Evolutionary conservation across 1,140 invertebrate genomes (phyloP).

Genomic region (Zophobas morio): DNA sequence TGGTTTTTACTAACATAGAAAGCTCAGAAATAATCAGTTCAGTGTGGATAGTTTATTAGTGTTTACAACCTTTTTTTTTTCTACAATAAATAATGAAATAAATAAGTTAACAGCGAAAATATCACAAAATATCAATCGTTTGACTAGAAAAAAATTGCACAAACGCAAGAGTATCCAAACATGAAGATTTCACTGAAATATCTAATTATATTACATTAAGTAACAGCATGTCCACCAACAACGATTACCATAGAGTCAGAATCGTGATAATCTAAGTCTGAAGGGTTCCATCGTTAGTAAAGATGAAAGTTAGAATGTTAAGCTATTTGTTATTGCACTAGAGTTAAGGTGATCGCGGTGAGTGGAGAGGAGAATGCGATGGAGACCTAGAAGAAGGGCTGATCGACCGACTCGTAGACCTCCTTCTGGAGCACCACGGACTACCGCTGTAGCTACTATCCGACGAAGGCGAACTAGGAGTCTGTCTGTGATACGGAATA

Average conservation of each 20-base stretch:
- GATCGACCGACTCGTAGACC: slow-evolving; percentile 67
- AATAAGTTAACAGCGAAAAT: slow-evolving; percentile 45
- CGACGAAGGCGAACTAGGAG: slow-evolving; percentile 81
- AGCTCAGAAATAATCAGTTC: neutral
- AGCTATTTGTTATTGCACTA: slow-evolving; percentile 45
- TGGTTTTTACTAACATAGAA: no score
- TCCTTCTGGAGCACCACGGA: slow-evolving; percentile 70
- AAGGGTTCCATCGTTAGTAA: slow-evolving; percentile 31
- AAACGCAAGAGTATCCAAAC: neutral
- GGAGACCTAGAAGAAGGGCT: slow-evolving; percentile 63
- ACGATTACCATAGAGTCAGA: slow-evolving; percentile 6
- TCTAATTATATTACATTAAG: slow-evolving; percentile 23
- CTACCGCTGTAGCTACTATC: slow-evolving; percentile 76
- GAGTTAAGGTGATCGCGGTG: slow-evolving; percentile 53
- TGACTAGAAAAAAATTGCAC: slow-evolving; percentile 45
- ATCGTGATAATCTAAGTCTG: slow-evolving; percentile 10
- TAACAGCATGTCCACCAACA: slow-evolving; percentile 26
- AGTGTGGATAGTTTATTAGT: slow-evolving; percentile 33
- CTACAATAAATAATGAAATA: slow-evolving; percentile 47
- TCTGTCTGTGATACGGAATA: slow-evolving; percentile 89
- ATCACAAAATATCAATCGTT: slow-evolving; percentile 47
- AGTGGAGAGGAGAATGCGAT: slow-evolving; percentile 53
- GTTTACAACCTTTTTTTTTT: slow-evolving; percentile 14
- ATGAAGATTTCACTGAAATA: slow-evolving; percentile 18
- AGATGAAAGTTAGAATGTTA: slow-evolving; percentile 8